A percentile compares a stretch with the other conserved stretches of the same genome.
Conservation (phyloP, 1,140 invertebrate species). For the Leptinotarsa lineolata region DNA sequence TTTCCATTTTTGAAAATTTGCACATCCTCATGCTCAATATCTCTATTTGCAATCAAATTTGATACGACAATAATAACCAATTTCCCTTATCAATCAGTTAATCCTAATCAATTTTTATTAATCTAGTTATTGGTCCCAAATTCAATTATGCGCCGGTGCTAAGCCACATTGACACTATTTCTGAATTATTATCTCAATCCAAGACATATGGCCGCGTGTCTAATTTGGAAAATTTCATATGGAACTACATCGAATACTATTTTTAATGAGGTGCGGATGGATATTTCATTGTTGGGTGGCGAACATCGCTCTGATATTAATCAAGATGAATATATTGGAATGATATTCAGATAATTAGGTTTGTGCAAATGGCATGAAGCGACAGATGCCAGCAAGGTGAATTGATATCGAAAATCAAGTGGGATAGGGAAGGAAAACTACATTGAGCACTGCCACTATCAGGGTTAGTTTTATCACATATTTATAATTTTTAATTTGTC, state of each 20-base stretch:
- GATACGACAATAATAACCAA: slow-evolving; percentile 32
- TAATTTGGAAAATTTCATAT: slow-evolving; percentile 34
- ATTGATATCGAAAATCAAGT: not conserved
- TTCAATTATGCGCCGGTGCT: slow-evolving; percentile 31
- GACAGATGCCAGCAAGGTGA: not conserved
- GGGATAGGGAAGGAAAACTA: no score
- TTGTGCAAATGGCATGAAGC: not conserved
- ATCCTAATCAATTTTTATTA: slow-evolving; percentile 13
- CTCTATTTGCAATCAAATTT: slow-evolving; percentile 30
- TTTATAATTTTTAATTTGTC: no score
- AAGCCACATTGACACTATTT: slow-evolving; percentile 34
- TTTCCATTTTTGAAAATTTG: no score
- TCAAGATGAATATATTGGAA: slow-evolving; percentile 3
- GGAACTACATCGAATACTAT: slow-evolving; percentile 29
- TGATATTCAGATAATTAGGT: slow-evolving; percentile 9
- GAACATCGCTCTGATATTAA: not conserved
- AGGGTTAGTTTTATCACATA: no score
- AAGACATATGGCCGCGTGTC: slow-evolving; percentile 31
- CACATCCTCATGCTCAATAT: no score
- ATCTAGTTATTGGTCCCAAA: slow-evolving; percentile 17
- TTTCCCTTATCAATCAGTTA: slow-evolving; percentile 30
- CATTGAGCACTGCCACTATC: no score
- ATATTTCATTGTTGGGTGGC: slow-evolving; percentile 19
- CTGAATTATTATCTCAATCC: slow-evolving; percentile 37
- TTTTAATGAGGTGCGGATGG: slow-evolving; percentile 8